Evolutionary conservation across 2,888 invertebrate species (phyloP), one percentile per base, ranked within the genome.

Genomic region (Physocephala rufipes): DNA sequence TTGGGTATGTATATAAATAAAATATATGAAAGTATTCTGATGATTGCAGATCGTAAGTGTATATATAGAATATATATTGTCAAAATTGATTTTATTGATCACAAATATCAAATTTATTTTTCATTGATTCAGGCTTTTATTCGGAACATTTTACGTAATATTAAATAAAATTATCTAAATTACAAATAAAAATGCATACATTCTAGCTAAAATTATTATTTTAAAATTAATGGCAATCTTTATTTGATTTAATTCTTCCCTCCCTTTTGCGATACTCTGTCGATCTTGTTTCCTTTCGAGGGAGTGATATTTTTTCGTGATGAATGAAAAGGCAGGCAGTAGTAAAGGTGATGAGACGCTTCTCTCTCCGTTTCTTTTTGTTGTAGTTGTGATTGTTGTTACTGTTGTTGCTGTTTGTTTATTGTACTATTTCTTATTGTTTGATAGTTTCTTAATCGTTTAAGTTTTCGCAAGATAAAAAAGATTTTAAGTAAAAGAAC

Each of bases 161-260:
- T 28, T 28, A 72, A 76, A 78, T 79, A 79, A 79, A 76, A 71
- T 78, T 81, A 79, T 71, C 74, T 78, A 73, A 67, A 21, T 62
- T 75, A 64, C 28, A 65, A 59, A 65, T 70, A 51, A 70, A 55
- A 70, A 36, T 70, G 55, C 53, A 79, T 79, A 82, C 82, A 82
- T 82, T 82, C 82, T 82, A 82, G 78, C 81, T 82, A 81, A 79
- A 67, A 78, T 72, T 72, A n/a, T 64, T 62, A 62, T 68, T 36
- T 36, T 68, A 79, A 79, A 76, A 75, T 76, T 74, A 76, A 80
- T 81, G 80, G 80, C 79, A 81, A 67, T 67, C 24, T 51, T 62
- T 68, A 49, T 71, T 71, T 63, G 61, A 71, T 68, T 49, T 67
- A 69, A 67, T 58, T 71, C 73, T 71, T 65, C 53, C 65, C 26